Conservation (phyloP, 2,797 vertebrate species). For the Eremophila alpestris region DNA sequence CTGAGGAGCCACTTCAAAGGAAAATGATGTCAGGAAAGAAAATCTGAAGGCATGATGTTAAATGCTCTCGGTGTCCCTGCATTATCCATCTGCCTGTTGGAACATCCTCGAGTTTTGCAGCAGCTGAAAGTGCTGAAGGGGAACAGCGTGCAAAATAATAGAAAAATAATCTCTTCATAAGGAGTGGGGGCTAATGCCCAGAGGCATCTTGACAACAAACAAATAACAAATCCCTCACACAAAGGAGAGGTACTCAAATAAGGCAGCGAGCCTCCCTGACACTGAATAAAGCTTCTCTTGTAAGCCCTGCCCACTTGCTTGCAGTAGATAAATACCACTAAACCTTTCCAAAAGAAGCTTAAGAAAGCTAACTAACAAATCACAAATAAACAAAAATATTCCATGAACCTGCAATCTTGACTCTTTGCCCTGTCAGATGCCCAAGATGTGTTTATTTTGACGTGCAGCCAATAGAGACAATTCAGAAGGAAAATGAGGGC, state of each 20-base stretch:
- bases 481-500: neutral
- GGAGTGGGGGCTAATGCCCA: slow-evolving; percentile 17
- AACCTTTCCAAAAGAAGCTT: slow-evolving; percentile 37
- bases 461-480: neutral
- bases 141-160: slow-evolving; percentile 10
- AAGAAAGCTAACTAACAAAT: neutral
- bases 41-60: neutral
- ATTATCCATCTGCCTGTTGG: neutral
- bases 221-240: slow-evolving; percentile 42
- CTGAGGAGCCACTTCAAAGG: neutral
- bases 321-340: slow-evolving; percentile 33
- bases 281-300: slow-evolving; percentile 34
- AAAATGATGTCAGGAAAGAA: neutral
- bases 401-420: neutral
- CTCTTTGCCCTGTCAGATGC: neutral
- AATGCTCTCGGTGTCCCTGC: neutral
- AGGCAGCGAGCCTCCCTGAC: neutral
- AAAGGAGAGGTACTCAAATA: slow-evolving; percentile 43
- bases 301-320: slow-evolving; percentile 47
- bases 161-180: slow-evolving; percentile 53
- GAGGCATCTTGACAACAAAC: slow-evolving; percentile 41
- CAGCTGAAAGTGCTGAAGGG: neutral
- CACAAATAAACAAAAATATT: neutral
- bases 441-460: neutral
- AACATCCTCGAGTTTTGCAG: slow-evolving; percentile 1